Conservation (phyloP, 2,797 vertebrate species). For the Bradypodion pumilum region DNA sequence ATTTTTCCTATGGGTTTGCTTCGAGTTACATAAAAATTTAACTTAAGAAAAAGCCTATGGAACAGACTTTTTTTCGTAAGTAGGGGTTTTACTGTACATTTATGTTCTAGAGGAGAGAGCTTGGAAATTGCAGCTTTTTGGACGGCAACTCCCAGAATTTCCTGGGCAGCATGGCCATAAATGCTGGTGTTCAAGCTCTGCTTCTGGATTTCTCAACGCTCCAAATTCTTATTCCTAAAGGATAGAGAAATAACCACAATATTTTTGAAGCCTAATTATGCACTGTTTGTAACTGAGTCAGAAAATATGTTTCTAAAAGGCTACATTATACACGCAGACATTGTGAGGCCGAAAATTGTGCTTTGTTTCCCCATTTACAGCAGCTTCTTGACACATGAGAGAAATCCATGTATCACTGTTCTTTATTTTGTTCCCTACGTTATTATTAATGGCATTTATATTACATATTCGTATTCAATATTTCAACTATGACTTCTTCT, state of each 20-base stretch:
- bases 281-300: neutral
- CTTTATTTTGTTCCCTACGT: neutral
- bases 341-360: neutral
- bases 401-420: neutral
- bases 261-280: slow-evolving; percentile 4
- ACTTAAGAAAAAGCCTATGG: too few relatives aligned
- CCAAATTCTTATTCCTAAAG: neutral
- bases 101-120: neutral
- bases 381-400: neutral
- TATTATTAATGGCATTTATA: neutral
- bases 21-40: too few relatives aligned
- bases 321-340: neutral
- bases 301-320: slow-evolving; percentile 4
- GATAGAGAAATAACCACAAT: neutral
- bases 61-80: too few relatives aligned
- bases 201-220: neutral
- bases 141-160: too few relatives aligned
- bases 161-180: too few relatives aligned
- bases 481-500: neutral
- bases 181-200: too few relatives aligned
- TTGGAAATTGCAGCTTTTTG: too few relatives aligned
- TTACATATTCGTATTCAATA: too few relatives aligned
- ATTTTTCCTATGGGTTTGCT: too few relatives aligned
- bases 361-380: neutral
- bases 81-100: too few relatives aligned